These are phyloP conservation scores for Drosophila ezoana DNA, from an alignment of 2,888 invertebrate genomes.

Conservation along the genomic window DNA sequence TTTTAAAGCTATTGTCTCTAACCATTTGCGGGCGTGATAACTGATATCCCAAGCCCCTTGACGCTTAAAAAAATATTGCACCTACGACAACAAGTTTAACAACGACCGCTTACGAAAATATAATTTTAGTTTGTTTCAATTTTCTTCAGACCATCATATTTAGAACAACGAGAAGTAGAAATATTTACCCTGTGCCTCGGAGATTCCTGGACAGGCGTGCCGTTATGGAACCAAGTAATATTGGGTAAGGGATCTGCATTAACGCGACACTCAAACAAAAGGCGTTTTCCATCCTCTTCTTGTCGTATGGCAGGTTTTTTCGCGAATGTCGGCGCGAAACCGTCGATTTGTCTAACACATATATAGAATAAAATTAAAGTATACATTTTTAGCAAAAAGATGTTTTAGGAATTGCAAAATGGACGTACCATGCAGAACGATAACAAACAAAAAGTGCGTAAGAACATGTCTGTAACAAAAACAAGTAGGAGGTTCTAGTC, in stretches of 20 bases:
- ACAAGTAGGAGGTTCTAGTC: no score
- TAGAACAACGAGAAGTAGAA: neutral
- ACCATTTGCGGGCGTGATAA: no score
- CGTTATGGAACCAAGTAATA: constrained; percentile 96
- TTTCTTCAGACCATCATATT: no score
- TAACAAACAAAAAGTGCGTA: neutral
- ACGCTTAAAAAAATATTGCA: no score
- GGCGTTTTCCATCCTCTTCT: constrained; percentile 97
- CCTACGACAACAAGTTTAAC: no score
- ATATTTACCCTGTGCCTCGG: constrained; percentile 93
- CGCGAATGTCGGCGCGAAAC: constrained; percentile 98
- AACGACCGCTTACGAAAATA: no score
- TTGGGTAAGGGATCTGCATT: constrained; percentile 96
- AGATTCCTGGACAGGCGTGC: constrained; percentile 91
- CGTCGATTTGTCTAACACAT: constrained; percentile 94
- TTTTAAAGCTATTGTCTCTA: no score
- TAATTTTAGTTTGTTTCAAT: no score
- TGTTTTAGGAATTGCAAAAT: no score
- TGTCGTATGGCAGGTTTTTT: constrained; percentile 99
- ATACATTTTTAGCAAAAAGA: no score
- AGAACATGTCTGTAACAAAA: neutral
- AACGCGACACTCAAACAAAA: constrained; percentile 97
- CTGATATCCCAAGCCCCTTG: no score
- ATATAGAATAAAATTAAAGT: neutral
- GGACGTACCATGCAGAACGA: neutral